Evolutionary conservation across 2,797 vertebrate genomes (phyloP).

Genomic region (Chromis chromis): DNA sequence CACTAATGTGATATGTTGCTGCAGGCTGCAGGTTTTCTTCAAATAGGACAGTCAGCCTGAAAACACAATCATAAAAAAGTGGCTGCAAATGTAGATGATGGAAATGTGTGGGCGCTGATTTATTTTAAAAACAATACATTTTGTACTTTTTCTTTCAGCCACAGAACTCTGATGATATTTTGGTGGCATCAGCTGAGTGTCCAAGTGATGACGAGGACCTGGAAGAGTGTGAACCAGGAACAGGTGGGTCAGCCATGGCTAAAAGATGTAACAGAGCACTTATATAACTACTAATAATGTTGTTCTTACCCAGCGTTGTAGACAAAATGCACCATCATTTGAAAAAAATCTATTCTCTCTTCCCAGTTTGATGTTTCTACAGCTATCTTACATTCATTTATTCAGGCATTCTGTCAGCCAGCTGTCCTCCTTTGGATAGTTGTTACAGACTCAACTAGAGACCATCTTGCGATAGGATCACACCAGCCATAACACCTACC

Average conservation of each 20-base stretch:
- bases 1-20: conserved; percentile 41
- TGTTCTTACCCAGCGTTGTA: conserved; percentile 9
- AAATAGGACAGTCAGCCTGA: conserved; percentile 44
- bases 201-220: conserved; percentile 96
- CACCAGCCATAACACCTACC: no score
- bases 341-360: neutral
- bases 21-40: conserved; percentile 42
- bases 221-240: conserved; percentile 96
- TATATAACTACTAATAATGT: neutral
- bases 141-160: conserved; percentile 63
- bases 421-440: conserved; percentile 40
- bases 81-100: conserved; percentile 23
- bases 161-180: conserved; percentile 94
- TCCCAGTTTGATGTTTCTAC: conserved; percentile 23
- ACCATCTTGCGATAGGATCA: no score
- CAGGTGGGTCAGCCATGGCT: conserved; percentile 87
- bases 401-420: conserved; percentile 24
- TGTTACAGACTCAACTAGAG: conserved; percentile 13
- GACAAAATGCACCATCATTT: conserved; percentile 12
- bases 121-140: conserved; percentile 30
- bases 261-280: conserved; percentile 5
- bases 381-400: conserved; percentile 12
- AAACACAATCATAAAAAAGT: conserved; percentile 25
- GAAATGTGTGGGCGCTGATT: conserved; percentile 14
- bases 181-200: conserved; percentile 96